phyloP scores from a whole-genome alignment of 2,113 vertebrate genomes.

The Strix aluco region DNA sequence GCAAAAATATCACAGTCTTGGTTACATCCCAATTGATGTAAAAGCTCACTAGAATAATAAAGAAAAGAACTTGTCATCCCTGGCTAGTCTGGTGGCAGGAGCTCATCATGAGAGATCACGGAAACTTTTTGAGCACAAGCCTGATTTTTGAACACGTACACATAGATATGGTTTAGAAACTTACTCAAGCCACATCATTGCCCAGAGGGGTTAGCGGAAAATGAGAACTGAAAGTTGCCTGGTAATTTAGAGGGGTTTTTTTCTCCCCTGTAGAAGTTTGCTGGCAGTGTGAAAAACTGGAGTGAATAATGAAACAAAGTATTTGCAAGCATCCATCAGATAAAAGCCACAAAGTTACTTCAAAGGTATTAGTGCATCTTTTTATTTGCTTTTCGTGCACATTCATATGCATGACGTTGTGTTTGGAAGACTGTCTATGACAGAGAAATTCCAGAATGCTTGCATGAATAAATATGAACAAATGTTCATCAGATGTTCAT shows the following conservation, averaged over 20 bases:
- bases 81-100: background rate
- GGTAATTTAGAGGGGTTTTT: background rate
- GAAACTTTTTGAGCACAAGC: background rate
- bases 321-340: background rate
- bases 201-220: background rate
- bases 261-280: background rate
- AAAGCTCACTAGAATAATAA: background rate
- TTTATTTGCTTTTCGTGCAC: constrained; percentile 1
- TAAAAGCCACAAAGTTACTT: constrained; percentile 12
- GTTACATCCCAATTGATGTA: background rate
- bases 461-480: constrained; percentile 37
- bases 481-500: constrained; percentile 56
- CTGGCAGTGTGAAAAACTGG: background rate
- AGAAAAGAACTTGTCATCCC: background rate
- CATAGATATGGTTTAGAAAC: background rate
- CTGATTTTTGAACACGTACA: background rate
- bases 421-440: background rate
- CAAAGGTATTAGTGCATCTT: background rate
- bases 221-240: background rate
- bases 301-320: background rate
- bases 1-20: background rate
- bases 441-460: constrained; percentile 6
- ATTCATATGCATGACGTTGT: constrained; percentile 19
- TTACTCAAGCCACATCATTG: background rate
- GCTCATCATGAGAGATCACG: background rate